These are phyloP conservation scores for Oscheius sp. DNA, from an alignment of 2,888 invertebrate genomes.

Conservation along the genomic window DNA sequence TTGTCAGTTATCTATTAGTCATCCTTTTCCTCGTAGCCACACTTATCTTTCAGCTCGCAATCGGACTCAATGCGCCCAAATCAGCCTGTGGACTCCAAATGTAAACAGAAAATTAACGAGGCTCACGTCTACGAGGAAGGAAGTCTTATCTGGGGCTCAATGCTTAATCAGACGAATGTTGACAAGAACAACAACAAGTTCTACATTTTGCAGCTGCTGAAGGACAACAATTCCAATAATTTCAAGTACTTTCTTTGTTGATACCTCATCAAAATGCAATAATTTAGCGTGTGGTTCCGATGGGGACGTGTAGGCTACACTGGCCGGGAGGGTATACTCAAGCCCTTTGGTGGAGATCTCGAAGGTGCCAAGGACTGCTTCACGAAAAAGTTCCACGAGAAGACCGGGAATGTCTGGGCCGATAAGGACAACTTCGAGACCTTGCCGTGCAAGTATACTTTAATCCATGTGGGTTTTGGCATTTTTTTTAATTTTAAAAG, in stretches of 20 bases:
- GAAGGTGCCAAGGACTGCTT: slow-evolving; percentile 75
- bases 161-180: slow-evolving; percentile 77
- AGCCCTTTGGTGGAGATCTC: slow-evolving; percentile 74
- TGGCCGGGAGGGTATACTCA: slow-evolving; percentile 75
- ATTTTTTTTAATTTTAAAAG: too few relatives aligned
- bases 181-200: slow-evolving; percentile 78
- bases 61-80: neutral
- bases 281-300: slow-evolving; percentile 75
- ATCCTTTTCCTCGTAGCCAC: slow-evolving; percentile 25
- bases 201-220: slow-evolving; percentile 76
- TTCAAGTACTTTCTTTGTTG: slow-evolving; percentile 64
- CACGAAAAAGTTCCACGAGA: slow-evolving; percentile 76
- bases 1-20: slow-evolving; percentile 23
- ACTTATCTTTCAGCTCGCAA: slow-evolving; percentile 15
- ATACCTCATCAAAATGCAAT: neutral
- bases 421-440: slow-evolving; percentile 22
- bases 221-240: slow-evolving; percentile 73
- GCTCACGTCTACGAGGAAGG: slow-evolving; percentile 74
- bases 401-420: slow-evolving; percentile 75
- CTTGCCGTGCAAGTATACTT: slow-evolving; percentile 33
- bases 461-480: slow-evolving; percentile 14
- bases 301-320: slow-evolving; percentile 77
- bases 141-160: slow-evolving; percentile 75
- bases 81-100: slow-evolving; percentile 75
- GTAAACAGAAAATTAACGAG: slow-evolving; percentile 67